Evolutionary conservation across 1,140 invertebrate species (phyloP).

Genomic region (Euwallacea similis): DNA sequence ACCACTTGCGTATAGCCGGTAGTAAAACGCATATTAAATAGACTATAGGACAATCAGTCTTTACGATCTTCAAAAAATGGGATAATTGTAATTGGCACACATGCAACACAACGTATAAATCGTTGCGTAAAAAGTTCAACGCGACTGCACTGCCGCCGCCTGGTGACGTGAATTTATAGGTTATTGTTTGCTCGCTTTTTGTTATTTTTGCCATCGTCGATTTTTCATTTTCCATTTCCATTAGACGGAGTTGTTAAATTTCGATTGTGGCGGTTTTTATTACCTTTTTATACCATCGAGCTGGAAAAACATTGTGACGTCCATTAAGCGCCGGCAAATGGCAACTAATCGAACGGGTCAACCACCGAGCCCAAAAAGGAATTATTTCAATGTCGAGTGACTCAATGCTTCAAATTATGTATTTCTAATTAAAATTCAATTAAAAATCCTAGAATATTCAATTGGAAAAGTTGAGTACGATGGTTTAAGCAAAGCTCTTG

Average conservation of each 20-base stretch:
- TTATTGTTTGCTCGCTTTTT: slow-evolving; percentile 19
- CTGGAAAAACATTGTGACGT: no score
- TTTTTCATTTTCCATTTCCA: slow-evolving; percentile 14
- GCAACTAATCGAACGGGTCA: no score
- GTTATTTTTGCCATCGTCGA: not conserved
- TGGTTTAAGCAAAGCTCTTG: no score
- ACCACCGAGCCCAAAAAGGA: no score
- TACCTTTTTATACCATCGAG: no score
- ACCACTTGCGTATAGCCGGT: not conserved
- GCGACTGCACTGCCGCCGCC: slow-evolving; percentile 15
- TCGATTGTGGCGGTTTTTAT: not conserved
- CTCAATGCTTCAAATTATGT: no score
- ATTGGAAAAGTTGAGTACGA: no score
- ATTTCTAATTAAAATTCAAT: no score
- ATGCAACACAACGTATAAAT: slow-evolving; percentile 25
- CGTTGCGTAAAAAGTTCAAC: slow-evolving; percentile 23
- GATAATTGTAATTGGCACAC: slow-evolving; percentile 24
- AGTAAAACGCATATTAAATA: slow-evolving; percentile 19
- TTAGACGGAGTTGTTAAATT: slow-evolving; percentile 7
- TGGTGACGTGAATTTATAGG: slow-evolving; percentile 19
- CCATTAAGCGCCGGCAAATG: no score
- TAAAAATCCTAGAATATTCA: no score
- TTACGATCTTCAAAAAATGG: slow-evolving; percentile 22
- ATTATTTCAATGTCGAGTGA: no score
- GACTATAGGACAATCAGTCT: slow-evolving; percentile 11